phyloP scores from a whole-genome alignment of 2,113 vertebrate genomes.

The Lota lota region DNA sequence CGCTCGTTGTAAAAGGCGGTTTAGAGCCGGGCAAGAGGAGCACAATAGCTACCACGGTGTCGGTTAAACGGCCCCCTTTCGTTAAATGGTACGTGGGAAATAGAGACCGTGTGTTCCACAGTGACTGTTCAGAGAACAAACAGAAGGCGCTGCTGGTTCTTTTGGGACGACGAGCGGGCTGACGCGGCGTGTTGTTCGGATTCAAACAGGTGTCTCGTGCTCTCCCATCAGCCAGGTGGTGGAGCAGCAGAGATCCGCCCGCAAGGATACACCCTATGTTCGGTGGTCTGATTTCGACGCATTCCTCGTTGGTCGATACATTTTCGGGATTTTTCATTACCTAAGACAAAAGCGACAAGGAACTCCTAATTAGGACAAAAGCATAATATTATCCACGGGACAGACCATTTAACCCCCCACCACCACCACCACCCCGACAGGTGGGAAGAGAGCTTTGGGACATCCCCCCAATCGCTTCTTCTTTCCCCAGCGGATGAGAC shows the following conservation, averaged over 20 bases:
- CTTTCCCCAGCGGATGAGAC: conserved; percentile 28
- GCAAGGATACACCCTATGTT: background rate
- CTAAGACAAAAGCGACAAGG: too few relatives aligned
- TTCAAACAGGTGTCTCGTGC: conserved; percentile 72
- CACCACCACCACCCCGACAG: too few relatives aligned
- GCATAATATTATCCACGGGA: too few relatives aligned
- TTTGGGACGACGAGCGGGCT: background rate
- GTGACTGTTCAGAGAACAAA: background rate
- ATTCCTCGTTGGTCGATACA: too few relatives aligned
- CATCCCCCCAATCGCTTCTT: background rate
- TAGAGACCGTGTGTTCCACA: background rate
- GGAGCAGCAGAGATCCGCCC: background rate
- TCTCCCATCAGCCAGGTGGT: conserved; percentile 34
- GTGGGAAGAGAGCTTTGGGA: too few relatives aligned
- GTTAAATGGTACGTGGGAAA: too few relatives aligned
- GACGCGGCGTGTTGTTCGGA: conserved; percentile 22
- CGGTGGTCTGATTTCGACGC: background rate
- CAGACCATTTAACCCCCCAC: too few relatives aligned
- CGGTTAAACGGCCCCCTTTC: background rate
- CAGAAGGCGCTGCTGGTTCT: background rate
- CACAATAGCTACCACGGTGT: background rate
- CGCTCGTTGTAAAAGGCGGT: background rate
- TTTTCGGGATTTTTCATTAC: too few relatives aligned
- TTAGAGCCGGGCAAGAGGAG: background rate
- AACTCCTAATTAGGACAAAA: too few relatives aligned